Conservation (phyloP, 2,113 vertebrate species). For the Pao palembangensis region DNA sequence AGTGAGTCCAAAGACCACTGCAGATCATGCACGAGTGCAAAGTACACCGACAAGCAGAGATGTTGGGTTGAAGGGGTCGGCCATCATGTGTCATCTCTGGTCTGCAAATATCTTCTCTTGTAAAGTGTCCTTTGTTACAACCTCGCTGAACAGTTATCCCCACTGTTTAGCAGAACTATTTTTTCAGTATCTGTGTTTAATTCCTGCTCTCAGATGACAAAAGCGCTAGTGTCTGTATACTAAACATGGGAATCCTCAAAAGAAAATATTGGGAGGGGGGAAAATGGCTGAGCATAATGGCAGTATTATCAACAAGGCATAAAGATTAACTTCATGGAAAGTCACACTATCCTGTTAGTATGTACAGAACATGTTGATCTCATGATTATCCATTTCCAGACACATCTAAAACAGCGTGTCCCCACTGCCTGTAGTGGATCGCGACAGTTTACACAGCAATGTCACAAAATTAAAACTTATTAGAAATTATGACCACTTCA, state of each 20-base stretch:
- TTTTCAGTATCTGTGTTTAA: neutral
- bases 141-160: too few species aligned
- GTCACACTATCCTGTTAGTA: neutral
- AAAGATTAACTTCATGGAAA: neutral
- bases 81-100: too few species aligned
- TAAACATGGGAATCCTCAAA: neutral
- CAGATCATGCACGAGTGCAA: too few species aligned
- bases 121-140: too few species aligned
- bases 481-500: too few species aligned
- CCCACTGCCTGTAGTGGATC: neutral
- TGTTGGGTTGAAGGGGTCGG: too few species aligned
- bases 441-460: too few species aligned
- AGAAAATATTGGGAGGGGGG: neutral
- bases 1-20: neutral
- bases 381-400: neutral
- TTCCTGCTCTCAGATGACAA: neutral
- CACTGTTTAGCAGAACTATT: neutral
- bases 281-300: too few species aligned
- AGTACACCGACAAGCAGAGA: too few species aligned
- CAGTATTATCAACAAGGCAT: neutral
- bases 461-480: too few species aligned
- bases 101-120: too few species aligned
- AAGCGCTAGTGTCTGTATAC: neutral
- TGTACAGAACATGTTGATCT: neutral
- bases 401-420: neutral